Evolutionary conservation across 1,140 invertebrate species (phyloP).

Genomic region (Bombus huntii): DNA sequence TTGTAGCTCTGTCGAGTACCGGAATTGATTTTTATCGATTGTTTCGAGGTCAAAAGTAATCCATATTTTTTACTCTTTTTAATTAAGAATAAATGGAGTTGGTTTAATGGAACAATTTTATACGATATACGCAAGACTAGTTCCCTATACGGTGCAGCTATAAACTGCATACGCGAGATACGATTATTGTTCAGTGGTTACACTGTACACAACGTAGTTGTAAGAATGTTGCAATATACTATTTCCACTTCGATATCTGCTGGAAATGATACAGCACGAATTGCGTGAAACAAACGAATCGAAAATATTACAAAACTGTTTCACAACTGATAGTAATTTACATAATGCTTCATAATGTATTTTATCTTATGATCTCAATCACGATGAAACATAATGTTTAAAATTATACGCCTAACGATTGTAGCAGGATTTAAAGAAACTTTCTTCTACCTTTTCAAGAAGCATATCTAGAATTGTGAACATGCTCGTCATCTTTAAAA

Average conservation of each 20-base stretch:
- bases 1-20: neutral
- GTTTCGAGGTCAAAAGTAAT: neutral
- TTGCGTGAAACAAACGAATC: neutral
- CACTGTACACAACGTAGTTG: neutral
- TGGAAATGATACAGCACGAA: neutral
- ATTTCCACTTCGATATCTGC: neutral
- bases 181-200: slow-evolving; percentile 6
- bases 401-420: neutral
- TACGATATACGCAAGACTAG: neutral
- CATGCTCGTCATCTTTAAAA: neutral
- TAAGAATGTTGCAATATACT: neutral
- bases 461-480: neutral
- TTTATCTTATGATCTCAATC: neutral
- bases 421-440: neutral
- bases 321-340: neutral
- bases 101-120: neutral
- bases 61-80: neutral
- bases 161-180: neutral
- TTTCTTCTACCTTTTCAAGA: neutral
- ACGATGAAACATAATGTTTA: neutral
- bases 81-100: neutral
- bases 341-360: neutral
- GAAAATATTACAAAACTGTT: neutral
- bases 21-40: neutral
- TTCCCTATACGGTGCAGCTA: neutral